Percentiles rank a stretch among this genome's conserved stretches.
These are phyloP conservation scores for Corydoras sp. DNA, from an alignment of 2,113 vertebrate species.

Conservation along the genomic window DNA sequence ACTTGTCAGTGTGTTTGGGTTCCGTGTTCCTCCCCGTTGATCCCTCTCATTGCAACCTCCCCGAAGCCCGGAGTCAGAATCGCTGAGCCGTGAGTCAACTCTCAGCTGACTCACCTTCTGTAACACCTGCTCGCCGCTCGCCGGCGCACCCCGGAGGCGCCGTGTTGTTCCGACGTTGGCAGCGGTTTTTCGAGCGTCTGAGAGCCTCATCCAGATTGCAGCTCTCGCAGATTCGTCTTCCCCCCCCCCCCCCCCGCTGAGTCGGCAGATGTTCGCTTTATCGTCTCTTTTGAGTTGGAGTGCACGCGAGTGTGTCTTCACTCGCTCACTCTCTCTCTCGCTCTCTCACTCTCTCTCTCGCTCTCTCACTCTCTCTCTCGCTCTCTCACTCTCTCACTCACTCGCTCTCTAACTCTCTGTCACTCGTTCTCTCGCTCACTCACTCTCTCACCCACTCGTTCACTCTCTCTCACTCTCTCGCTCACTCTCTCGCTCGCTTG, in stretches of 20 bases:
- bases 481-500: no score
- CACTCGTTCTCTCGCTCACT: no score
- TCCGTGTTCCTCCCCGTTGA: no score
- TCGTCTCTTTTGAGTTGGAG: slow-evolving; percentile 9
- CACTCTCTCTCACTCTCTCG: no score
- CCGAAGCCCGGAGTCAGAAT: neutral
- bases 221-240: slow-evolving; percentile 44
- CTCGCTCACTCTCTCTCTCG: no score
- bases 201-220: slow-evolving; percentile 50
- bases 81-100: neutral
- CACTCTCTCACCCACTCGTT: no score
- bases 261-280: slow-evolving; percentile 55
- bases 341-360: no score
- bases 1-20: no score
- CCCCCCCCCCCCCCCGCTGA: slow-evolving; percentile 43
- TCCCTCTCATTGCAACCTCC: no score
- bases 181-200: slow-evolving; percentile 40
- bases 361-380: no score
- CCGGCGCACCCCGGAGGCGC: slow-evolving; percentile 18
- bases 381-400: no score
- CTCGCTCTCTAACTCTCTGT: no score
- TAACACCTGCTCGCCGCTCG: slow-evolving; percentile 37
- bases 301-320: neutral
- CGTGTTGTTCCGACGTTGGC: slow-evolving; percentile 49
- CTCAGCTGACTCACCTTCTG: slow-evolving; percentile 13